Evolutionary conservation across 2,888 invertebrate species (phyloP), one percentile per base, ranked within the genome.

Genomic region (Heliconius hortense): DNA sequence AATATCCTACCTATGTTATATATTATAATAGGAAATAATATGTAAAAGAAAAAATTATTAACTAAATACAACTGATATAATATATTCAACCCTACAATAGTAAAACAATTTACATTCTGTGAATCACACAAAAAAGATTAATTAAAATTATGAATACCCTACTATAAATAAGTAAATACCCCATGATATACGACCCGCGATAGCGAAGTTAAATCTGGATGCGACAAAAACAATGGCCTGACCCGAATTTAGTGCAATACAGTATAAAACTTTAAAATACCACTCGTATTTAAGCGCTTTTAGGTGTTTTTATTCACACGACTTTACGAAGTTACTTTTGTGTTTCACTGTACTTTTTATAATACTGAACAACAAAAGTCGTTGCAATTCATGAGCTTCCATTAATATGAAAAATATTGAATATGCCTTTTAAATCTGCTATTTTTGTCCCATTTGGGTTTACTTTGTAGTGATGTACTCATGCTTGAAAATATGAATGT

Each of bases 121-220:
- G 18, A 66, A 66, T 39, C 7, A 39, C 39, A 7, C 18, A 3
- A 74, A 76, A 73, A 71, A 76, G 62, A 75, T 73, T 73, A 77
- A 78, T 78, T 74, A 64, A 72, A 68, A 73, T 77, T 72, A 75
- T 78, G 68, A 74, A 74, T 75, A 64, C 72, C 59, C 67, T 75
- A 75, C 72, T 64, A 68, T 70, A 71, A 75, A 53, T 60, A 75
- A 73, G 75, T 75, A 75, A 78, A 73, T 68, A 75, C 64, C 35
- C 67, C 75, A 69, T 78, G 75, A 77, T 74, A 75, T 77, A 77
- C 74, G 78, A 69, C 35, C 35, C 68, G 73, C 60, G 73, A 78
- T 78, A 75, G 73, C 72, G 68, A 71, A 77, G 70, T 78, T 73
- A 77, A 78, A 77, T 78, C 78, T 77, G 77, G 71, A 77, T 76